Percentiles rank a stretch among this genome's conserved stretches.
Evolutionary conservation across 2,888 invertebrate genomes (phyloP).

Genomic region (Aphodius granarius): DNA sequence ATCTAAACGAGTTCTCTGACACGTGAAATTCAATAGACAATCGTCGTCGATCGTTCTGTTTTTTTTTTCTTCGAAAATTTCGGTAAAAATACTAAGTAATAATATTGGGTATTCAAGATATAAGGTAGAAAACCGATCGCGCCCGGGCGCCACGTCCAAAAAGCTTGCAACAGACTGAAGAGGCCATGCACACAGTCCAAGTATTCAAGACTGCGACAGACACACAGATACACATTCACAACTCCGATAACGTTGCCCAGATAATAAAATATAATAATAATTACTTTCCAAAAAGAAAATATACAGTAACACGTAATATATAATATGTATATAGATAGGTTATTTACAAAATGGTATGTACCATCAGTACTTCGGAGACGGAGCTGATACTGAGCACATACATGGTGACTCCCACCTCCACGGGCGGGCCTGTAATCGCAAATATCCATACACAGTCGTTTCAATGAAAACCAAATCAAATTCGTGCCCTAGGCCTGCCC

Average conservation of each 20-base stretch:
- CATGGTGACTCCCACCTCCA: constrained; percentile 97
- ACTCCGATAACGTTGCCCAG: constrained; percentile 25
- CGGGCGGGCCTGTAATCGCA: constrained; percentile 86
- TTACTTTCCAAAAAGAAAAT: constrained; percentile 16
- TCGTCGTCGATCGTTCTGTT: constrained; percentile 7
- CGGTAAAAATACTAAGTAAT: constrained; percentile 16
- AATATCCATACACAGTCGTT: constrained; percentile 32
- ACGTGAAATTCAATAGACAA: constrained; percentile 6
- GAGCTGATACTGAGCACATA: constrained; percentile 98
- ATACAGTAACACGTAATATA: constrained; percentile 19
- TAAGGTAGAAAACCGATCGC: constrained; percentile 23
- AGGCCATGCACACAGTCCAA: constrained; percentile 63
- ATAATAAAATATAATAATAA: constrained; percentile 14
- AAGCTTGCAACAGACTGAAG: constrained; percentile 47
- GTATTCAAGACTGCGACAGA: constrained; percentile 61
- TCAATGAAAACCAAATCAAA: constrained; percentile 46
- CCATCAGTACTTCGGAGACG: constrained; percentile 98
- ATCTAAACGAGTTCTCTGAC: constrained; percentile 18
- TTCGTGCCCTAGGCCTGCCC: constrained; percentile 51
- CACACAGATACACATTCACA: constrained; percentile 46
- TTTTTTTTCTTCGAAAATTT: neutral
- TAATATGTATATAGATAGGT: constrained; percentile 12
- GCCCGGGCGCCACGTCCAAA: constrained; percentile 39
- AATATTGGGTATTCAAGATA: constrained; percentile 15
- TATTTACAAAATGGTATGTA: constrained; percentile 52